Base-by-base conservation (phyloP, 2,888 invertebrate genomes). In the Ferdinandea cuprea region DNA sequence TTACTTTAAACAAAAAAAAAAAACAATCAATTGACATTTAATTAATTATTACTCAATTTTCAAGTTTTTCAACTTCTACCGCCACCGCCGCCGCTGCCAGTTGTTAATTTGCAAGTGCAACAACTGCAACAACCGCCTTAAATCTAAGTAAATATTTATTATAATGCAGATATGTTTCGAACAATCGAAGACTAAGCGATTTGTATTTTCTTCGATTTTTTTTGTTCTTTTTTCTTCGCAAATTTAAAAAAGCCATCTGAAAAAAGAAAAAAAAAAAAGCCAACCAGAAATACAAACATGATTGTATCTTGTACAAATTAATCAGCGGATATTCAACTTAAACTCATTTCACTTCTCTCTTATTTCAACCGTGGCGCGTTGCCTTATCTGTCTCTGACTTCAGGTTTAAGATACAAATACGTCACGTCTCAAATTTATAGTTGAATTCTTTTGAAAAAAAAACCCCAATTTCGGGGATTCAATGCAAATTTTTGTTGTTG, bases 361-460 rank as follows among this genome's bases (percentile, higher is more conserved):
- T 48, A 21, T 42, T 35, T n/a, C n/a, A n/a, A n/a, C n/a, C n/a
- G n/a, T n/a, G n/a, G n/a, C 46, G 48, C 28, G 54, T 48, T 17
- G 25, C 40, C 35, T 61, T 32, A 50, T 30, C 52, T 30, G 13
- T 8, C 2, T 28, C 2, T 28, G 48, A 54, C 37, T 65, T 78
- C 48, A 44, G 44, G 42, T 59, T 59, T 35, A 13, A 44, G 46
- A 46, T 17, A 44, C 9, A 11, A 32, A 15, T 78, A 68, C 65
- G 71, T 78, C 50, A 72, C 65, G 72, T 71, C 40, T 63, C 40
- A 13, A 63, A 63, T 69, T 56, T 42, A 42, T 40, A 3, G 13
- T 25, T 21, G n/a, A 56, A 42, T 59, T 61, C 19, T 54, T 54
- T 59, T 8, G 52, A 9, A 44, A 65, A 44, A 17, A 44, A 56